These are phyloP conservation scores for Elymnias hypermnestra DNA, from an alignment of 1,140 invertebrate genomes.

Conservation along the genomic window DNA sequence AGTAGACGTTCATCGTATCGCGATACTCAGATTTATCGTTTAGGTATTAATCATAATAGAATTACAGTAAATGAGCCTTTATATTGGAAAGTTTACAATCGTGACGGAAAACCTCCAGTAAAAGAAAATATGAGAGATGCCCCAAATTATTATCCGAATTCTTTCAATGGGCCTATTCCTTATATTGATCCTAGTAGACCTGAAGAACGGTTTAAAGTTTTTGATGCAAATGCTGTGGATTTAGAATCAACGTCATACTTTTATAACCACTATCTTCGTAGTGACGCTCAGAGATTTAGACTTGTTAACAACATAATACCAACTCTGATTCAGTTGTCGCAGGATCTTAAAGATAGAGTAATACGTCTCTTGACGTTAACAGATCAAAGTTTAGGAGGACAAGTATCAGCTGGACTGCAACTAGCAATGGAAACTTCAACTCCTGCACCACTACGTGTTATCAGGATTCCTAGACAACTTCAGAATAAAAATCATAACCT, in stretches of 20 bases:
- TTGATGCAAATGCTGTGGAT: slow-evolving; percentile 39
- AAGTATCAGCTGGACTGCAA: slow-evolving; percentile 8
- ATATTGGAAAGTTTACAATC: slow-evolving; percentile 84
- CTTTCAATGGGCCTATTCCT: slow-evolving; percentile 85
- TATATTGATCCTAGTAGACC: slow-evolving; percentile 36
- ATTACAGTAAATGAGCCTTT: slow-evolving; percentile 93
- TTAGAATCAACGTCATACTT: slow-evolving; percentile 35
- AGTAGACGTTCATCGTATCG: slow-evolving; percentile 90
- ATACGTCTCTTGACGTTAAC: slow-evolving; percentile 16
- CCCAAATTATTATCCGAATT: slow-evolving; percentile 96
- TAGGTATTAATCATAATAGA: slow-evolving; percentile 90
- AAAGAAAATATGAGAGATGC: slow-evolving; percentile 83
- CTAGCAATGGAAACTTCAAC: slow-evolving; percentile 7
- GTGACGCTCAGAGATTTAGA: slow-evolving; percentile 14
- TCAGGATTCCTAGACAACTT: no score
- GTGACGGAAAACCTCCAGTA: slow-evolving; percentile 76
- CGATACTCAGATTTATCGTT: slow-evolving; percentile 91
- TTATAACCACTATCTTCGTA: slow-evolving; percentile 33
- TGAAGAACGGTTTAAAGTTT: slow-evolving; percentile 23
- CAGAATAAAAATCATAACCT: no score
- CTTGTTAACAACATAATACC: slow-evolving; percentile 17
- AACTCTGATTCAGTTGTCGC: slow-evolving; percentile 4
- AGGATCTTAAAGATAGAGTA: slow-evolving; percentile 11
- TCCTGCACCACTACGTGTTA: slow-evolving; percentile 3
- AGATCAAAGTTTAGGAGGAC: slow-evolving; percentile 17